phyloP scores from a whole-genome alignment of 2,797 vertebrate genomes.

The Nannoperca australis region DNA sequence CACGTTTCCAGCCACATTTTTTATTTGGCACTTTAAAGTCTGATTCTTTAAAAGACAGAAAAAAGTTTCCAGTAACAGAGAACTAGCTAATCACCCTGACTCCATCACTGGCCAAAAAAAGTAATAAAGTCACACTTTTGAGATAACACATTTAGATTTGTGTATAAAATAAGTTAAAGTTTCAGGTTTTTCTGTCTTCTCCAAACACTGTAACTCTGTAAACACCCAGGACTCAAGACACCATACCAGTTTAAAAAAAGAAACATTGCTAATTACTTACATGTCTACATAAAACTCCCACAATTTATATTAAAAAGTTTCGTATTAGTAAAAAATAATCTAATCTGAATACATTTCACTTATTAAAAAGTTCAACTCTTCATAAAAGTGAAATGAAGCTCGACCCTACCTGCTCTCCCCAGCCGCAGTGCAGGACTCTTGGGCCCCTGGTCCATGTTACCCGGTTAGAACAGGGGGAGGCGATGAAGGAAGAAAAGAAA shows the following conservation, averaged over 20 bases:
- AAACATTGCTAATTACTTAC: not conserved
- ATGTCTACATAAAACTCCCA: slow-evolving; percentile 12
- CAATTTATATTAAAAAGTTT: slow-evolving; percentile 15
- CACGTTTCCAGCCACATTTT: not conserved
- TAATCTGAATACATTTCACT: not conserved
- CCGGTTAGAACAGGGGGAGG: slow-evolving; percentile 78
- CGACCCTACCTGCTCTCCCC: slow-evolving; percentile 93
- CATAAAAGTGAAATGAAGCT: slow-evolving; percentile 28
- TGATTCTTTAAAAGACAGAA: not conserved
- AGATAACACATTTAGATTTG: not conserved
- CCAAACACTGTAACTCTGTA: too few relatives aligned
- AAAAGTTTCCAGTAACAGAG: not conserved
- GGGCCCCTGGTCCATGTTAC: slow-evolving; percentile 93
- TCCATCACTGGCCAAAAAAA: slow-evolving; percentile 7
- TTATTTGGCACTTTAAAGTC: not conserved
- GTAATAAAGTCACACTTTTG: slow-evolving; percentile 14
- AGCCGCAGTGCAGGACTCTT: slow-evolving; percentile 88
- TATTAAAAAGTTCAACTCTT: not conserved
- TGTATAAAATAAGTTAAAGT: not conserved
- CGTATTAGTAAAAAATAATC: not conserved
- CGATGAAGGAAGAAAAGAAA: slow-evolving; percentile 73
- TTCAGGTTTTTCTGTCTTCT: not conserved
- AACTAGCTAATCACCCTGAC: not conserved
- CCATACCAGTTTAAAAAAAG: not conserved
- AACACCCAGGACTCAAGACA: not conserved